phyloP scores from a whole-genome alignment of 2,888 invertebrate genomes.

The Notodonta ziczac region DNA sequence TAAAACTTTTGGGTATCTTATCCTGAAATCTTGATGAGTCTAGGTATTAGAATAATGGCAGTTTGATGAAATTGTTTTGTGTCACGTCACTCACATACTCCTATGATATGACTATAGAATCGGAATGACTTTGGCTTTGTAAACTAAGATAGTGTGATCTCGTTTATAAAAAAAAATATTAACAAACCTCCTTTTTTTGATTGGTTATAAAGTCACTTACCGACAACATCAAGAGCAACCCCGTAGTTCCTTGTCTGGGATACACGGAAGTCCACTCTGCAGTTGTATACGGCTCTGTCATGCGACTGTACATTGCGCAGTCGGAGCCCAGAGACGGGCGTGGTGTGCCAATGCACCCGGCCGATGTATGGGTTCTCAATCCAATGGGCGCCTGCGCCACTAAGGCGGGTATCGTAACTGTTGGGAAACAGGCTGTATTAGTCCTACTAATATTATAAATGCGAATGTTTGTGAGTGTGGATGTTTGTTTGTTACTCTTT shows the following conservation, averaged over 20 bases:
- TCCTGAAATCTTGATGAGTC: too few relatives aligned
- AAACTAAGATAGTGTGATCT: too few relatives aligned
- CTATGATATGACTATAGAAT: too few relatives aligned
- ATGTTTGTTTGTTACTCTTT: too few relatives aligned
- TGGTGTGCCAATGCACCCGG: conserved; percentile 86
- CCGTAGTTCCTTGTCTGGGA: conserved; percentile 91
- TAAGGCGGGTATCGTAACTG: conserved; percentile 66
- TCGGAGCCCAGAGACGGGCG: conserved; percentile 63
- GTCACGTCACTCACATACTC: too few relatives aligned
- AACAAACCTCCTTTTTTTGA: conserved; percentile 22
- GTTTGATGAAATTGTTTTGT: too few relatives aligned
- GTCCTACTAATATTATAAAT: too few relatives aligned
- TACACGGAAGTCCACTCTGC: conserved; percentile 80
- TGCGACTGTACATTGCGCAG: conserved; percentile 61
- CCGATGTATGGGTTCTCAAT: conserved; percentile 85
- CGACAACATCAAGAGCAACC: conserved; percentile 90
- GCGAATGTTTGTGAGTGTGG: too few relatives aligned
- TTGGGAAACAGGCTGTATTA: too few relatives aligned
- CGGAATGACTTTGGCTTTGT: too few relatives aligned
- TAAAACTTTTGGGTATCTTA: too few relatives aligned
- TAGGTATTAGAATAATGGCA: too few relatives aligned
- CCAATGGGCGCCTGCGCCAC: conserved; percentile 71
- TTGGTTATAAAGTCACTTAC: conserved; percentile 68
- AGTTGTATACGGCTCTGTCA: conserved; percentile 72
- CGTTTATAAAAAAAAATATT: conserved; percentile 40